phyloP scores from a whole-genome alignment of 37 sponge, comb jelly and placozoan genomes.

The Mnemiopsis leidyi region DNA sequence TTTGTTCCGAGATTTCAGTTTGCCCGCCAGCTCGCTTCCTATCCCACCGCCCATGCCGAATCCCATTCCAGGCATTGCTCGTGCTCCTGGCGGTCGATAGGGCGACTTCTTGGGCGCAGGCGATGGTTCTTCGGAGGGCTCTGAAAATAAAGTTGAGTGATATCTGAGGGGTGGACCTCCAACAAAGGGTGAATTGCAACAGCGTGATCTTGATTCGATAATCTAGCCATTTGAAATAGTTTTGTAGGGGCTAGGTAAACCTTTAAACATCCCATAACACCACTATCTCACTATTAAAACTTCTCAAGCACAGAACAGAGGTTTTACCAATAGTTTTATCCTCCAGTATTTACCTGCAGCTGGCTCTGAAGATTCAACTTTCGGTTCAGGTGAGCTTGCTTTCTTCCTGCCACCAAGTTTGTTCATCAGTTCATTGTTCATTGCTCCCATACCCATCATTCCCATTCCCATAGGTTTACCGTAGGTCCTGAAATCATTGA shows the following conservation, averaged over 20 bases:
- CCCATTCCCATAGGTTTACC: background rate
- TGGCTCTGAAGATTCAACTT: background rate
- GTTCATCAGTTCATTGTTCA: background rate
- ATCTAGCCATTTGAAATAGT: too few species aligned
- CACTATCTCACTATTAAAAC: too few species aligned
- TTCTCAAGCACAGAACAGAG: too few species aligned
- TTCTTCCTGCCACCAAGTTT: background rate
- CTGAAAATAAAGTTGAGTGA: too few species aligned
- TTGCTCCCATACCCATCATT: background rate
- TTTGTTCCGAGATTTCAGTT: slow-evolving; percentile 9
- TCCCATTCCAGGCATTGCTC: background rate
- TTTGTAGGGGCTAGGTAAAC: too few species aligned
- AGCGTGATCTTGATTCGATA: too few species aligned
- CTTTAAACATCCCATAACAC: too few species aligned
- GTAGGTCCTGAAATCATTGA: background rate
- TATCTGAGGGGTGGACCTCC: too few species aligned
- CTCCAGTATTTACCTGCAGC: background rate
- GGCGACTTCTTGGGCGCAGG: slow-evolving; percentile 7
- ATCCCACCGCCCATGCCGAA: slow-evolving; percentile 14
- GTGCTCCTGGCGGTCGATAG: background rate
- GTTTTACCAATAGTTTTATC: too few species aligned
- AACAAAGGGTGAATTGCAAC: too few species aligned
- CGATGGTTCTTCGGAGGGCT: background rate
- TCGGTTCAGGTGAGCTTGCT: background rate
- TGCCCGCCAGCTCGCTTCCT: slow-evolving; percentile 3